Conservation (phyloP, 2,113 vertebrate species). For the Diphyllodes magnificus region DNA sequence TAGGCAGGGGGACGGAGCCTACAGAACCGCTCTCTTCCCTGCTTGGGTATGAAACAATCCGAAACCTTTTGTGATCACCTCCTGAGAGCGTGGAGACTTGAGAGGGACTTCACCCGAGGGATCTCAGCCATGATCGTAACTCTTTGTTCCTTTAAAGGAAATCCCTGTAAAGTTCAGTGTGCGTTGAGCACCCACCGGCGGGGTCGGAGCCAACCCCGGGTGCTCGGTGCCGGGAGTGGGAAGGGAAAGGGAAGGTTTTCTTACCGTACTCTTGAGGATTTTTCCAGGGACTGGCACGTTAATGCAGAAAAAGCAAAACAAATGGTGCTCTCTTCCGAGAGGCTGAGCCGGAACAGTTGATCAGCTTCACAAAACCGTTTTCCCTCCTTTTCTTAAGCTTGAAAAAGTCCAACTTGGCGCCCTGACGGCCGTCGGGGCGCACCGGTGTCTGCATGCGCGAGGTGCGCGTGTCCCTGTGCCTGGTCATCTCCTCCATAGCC, state of each 20-base stretch:
- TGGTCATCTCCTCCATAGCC: slow-evolving; percentile 52
- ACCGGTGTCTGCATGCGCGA: slow-evolving; percentile 67
- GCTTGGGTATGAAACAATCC: slow-evolving; percentile 71
- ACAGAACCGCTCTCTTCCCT: slow-evolving; percentile 45
- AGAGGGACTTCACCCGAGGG: slow-evolving; percentile 42
- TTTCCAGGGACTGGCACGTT: slow-evolving; percentile 34
- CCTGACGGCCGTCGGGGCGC: neutral
- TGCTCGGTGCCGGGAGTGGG: slow-evolving; percentile 3
- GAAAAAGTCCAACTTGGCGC: neutral
- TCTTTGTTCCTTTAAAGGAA: slow-evolving; percentile 42
- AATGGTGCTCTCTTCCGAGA: slow-evolving; percentile 38
- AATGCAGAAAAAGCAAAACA: neutral
- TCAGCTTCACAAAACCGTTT: neutral
- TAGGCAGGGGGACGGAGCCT: slow-evolving; percentile 23
- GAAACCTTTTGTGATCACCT: slow-evolving; percentile 68
- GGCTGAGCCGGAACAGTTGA: slow-evolving; percentile 38
- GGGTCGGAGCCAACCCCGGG: neutral
- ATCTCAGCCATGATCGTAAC: slow-evolving; percentile 52
- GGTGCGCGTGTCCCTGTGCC: slow-evolving; percentile 65
- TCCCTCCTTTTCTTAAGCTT: slow-evolving; percentile 43
- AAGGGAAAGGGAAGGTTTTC: slow-evolving; percentile 11
- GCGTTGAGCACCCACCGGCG: neutral
- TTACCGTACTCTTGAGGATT: slow-evolving; percentile 5
- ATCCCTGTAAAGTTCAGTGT: slow-evolving; percentile 36
- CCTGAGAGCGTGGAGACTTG: slow-evolving; percentile 61